Base-by-base conservation (phyloP, 2,888 invertebrate genomes). In the Caenorhabditis sinica region DNA sequence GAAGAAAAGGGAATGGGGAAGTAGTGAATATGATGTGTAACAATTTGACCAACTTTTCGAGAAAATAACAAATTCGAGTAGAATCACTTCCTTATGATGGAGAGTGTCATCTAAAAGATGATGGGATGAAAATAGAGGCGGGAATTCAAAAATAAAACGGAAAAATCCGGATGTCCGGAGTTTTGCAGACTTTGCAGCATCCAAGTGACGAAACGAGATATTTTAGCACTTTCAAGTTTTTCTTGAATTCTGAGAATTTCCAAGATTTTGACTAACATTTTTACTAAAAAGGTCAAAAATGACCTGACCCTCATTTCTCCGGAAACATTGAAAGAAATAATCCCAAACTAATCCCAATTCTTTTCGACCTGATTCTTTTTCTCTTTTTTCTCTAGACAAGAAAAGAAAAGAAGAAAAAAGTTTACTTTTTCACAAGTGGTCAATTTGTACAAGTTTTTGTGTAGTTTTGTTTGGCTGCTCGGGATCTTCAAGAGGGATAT, bases 401-500 rank as follows among this genome's bases (percentile, higher is more conserved):
- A 25, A 23, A 13, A 13, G 15, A 28, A 40, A 43, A 63, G 43
- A 17, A n/a, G 6, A 15, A n/a, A n/a, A 9, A 36, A 36, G 33
- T 6, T 40, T 40, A 13, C 11, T 40, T 6, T 40, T 40, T n/a
- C n/a, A 49, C 45, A 13, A 66, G 49, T 28, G 49, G 45, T 66
- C 49, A 66, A 66, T 66, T 45, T 66, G 30, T 66, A 49, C 66
- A 65, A 65, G 25, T 65, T 65, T 43, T 49, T 66, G 66, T 36
- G n/a, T 60, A 30, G 60, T 4, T 6, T 36, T 36, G n/a, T 13
- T 40, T 40, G 51, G 51, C 20, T 9, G 45, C 45, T 45, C 20
- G 45, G 2, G 15, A 40, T 15, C n/a, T 45, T 66, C 49, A 30
- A 66, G 66, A 49, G 66, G 49, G n/a, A 17, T n/a, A 30, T 9